Base-by-base conservation (phyloP, 2,797 vertebrate genomes). In the Gorsachius magnificus region DNA sequence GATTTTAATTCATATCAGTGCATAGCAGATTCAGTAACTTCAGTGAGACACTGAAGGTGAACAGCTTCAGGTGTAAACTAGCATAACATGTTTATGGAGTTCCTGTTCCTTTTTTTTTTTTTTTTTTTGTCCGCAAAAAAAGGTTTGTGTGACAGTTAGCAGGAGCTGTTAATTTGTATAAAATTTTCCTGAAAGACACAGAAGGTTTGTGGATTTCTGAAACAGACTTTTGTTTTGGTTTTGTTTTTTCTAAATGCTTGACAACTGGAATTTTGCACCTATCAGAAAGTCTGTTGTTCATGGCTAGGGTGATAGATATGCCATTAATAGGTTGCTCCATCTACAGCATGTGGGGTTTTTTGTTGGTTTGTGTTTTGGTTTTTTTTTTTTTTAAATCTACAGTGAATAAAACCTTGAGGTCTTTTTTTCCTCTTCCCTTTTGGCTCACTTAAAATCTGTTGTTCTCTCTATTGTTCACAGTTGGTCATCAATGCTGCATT, bases 401-500 rank as follows among this genome's bases (percentile, higher is more conserved):
- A 86, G 35, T 46, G 35, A 84, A 65, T 76, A 75, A 91, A 92
- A 54, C 14, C 57, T 60, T 6, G 5, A 50, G 58, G 61, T 29
- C 10, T 51, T 53, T 70, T 53, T 51, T 46, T 10, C 1, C 35
- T n/a, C 33, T 41, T 33, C 35, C 6, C 13, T 61, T 87, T 89
- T 84, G 53, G 26, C 77, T 94, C 35, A 9, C 51, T 85, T 60
- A 15, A 81, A 74, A 74, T 51, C 70, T 82, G 19, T 69, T 79
- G 46, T 91, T 95, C 95, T 93, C 8, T 77, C 74, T 48, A 56
- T 81, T 91, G 71, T 96, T 85, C 68, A 9, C 84, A 99, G 99
- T 97, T 99, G 60, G 99, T 99, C 94, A 98, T 99, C 96, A 99
- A 99, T 33, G 99, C 99, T 28, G 99, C 99, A 53, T 94, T 99